Evolutionary conservation across 2,113 vertebrate genomes (phyloP).

Genomic region (Stigmatopora nigra): DNA sequence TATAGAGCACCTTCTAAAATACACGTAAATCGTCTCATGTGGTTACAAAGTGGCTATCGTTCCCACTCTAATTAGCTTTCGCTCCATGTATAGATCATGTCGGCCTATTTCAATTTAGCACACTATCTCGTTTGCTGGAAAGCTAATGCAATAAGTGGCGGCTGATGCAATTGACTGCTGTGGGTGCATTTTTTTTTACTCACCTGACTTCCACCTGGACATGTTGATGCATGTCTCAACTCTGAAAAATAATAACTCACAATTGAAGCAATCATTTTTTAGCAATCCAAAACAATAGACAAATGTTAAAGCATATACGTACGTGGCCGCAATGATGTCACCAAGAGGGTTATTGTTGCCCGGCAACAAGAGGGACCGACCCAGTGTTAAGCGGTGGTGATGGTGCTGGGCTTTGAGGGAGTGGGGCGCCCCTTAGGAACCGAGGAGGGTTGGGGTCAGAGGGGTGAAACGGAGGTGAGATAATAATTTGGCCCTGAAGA

Average conservation of each 20-base stretch:
- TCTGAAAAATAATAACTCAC: not conserved
- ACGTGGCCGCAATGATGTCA: constrained; percentile 37
- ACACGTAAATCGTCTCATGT: not conserved
- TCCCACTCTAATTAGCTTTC: not conserved
- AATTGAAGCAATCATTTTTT: too few relatives aligned
- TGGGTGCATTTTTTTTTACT: not conserved
- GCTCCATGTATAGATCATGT: not conserved
- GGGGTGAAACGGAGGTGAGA: constrained; percentile 63
- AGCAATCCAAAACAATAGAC: not conserved
- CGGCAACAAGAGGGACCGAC: constrained; percentile 36
- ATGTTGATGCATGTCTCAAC: not conserved
- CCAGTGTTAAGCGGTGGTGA: constrained; percentile 35
- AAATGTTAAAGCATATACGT: not conserved
- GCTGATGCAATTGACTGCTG: not conserved
- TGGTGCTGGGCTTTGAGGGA: constrained; percentile 29
- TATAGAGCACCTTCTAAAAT: not conserved
- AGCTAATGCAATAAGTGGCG: not conserved
- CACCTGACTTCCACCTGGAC: not conserved
- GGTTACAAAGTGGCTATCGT: not conserved
- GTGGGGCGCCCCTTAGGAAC: constrained; percentile 52
- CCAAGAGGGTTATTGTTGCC: constrained; percentile 5
- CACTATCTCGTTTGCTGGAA: not conserved
- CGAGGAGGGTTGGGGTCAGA: constrained; percentile 60
- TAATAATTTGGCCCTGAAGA: constrained; percentile 65
- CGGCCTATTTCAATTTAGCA: not conserved